Evolutionary conservation across 2,113 vertebrate species (phyloP), one percentile per base, ranked within the genome.

Genomic region (Pseudopodoces humilis): DNA sequence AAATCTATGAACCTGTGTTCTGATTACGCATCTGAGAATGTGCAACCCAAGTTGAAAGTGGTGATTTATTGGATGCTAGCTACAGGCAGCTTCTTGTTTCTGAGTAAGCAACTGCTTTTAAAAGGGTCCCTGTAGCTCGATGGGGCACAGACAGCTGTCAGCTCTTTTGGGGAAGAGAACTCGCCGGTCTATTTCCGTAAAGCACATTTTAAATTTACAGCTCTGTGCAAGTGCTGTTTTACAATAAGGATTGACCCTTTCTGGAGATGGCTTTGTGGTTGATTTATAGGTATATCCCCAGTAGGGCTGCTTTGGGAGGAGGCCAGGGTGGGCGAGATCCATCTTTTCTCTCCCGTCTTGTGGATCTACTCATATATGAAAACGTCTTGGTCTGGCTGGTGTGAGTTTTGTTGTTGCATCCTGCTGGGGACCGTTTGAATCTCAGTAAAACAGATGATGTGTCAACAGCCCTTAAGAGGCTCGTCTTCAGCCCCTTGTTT

Each of bases 1-100:
- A 90, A 96, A 93, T 94, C 95, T 93, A 68, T 88, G 95, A 78
- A 91, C 92, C 92, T 92, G 53, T 93, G 92, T 92, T 96, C 93
- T 90, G 93, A 95, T 95, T 96, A 80, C 52, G 83, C 75, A 93
- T 90, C 71, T 81, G 82, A 96, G 92, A 90, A 93, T 46, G 63
- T 81, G 59, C 75, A 96, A 77, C 75, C 44, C 3, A 44, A 92
- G 93, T 71, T 90, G 87, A 96, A 95, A 93, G 75, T 63, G 82
- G 71, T 94, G 92, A 95, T 96, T 96, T 97, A 95, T 90, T 94
- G 92, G 89, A 93, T 83, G 82, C 43, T 90, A 74, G 87, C 79
- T 91, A 97, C 85, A 78, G 82, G 50, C 87, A 90, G 75, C 64
- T 91, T 95, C 82, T 88, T 93, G 67, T 86, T 97, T 94, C 90